A percentile compares a stretch with the other conserved stretches of the same genome.
Evolutionary conservation across 2,888 invertebrate species (phyloP).

Genomic region (Pherbina coryleti): DNA sequence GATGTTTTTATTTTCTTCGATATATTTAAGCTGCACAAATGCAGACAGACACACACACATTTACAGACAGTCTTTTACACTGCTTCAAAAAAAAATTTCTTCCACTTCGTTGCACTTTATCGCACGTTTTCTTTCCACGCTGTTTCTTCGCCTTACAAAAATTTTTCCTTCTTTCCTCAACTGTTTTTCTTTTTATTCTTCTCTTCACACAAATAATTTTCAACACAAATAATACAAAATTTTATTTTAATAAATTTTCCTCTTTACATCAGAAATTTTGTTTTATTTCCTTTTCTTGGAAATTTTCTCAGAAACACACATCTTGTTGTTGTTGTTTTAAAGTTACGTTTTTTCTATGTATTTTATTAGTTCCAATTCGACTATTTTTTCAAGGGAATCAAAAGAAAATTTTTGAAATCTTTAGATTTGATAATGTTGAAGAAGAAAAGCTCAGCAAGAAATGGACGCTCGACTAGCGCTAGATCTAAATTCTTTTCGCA

Average conservation of each 20-base stretch:
- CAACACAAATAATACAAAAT: constrained; percentile 4
- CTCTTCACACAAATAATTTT: constrained; percentile 19
- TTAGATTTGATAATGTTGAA: neutral
- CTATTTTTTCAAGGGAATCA: neutral
- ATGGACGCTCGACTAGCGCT: neutral
- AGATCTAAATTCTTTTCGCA: constrained; percentile 13
- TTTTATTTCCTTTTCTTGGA: constrained; percentile 14
- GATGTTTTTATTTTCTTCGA: neutral
- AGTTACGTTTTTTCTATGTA: neutral
- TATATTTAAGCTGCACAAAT: neutral
- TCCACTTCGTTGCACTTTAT: constrained; percentile 36
- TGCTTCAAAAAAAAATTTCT: constrained; percentile 10
- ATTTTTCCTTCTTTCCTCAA: constrained; percentile 4
- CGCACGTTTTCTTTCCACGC: constrained; percentile 23
- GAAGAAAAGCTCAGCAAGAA: neutral
- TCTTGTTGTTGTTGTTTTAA: neutral
- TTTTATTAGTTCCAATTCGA: neutral
- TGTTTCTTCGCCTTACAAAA: neutral
- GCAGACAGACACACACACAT: constrained; percentile 7
- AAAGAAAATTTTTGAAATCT: neutral
- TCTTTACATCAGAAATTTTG: constrained; percentile 21
- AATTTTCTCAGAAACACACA: constrained; percentile 20
- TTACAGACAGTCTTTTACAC: constrained; percentile 1
- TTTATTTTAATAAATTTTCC: neutral
- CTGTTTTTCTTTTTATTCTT: neutral